Conservation (phyloP, 1,140 invertebrate genomes). For the Drosophila nannoptera region DNA sequence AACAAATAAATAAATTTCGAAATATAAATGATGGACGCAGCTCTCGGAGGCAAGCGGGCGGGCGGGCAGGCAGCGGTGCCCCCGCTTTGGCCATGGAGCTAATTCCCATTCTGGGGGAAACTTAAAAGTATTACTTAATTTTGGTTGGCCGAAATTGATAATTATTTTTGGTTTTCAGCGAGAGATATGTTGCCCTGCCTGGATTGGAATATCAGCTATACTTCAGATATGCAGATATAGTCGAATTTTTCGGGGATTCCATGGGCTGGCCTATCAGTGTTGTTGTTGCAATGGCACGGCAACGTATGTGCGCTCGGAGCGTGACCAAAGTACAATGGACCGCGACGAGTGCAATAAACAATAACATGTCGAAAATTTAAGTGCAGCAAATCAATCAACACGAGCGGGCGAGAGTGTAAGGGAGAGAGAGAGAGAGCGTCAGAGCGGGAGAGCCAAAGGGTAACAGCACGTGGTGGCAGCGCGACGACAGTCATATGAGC, state of each 20-base stretch:
- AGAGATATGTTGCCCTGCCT: too few relatives aligned
- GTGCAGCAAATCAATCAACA: conserved; percentile 35
- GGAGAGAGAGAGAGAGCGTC: neutral
- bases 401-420: conserved; percentile 7
- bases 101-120: neutral
- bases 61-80: too few relatives aligned
- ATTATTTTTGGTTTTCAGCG: too few relatives aligned
- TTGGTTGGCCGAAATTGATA: neutral
- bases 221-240: neutral
- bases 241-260: conserved; percentile 1
- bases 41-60: neutral
- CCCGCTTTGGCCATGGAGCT: neutral
- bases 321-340: conserved; percentile 35
- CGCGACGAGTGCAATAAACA: conserved; percentile 7
- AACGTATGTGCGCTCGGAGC: conserved; percentile 16
- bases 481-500: conserved; percentile 23
- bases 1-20: conserved; percentile 41
- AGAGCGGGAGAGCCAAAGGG: neutral
- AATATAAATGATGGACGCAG: conserved; percentile 20
- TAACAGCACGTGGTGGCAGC: conserved; percentile 22
- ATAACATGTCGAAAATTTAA: conserved; percentile 20
- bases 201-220: too few relatives aligned
- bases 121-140: neutral
- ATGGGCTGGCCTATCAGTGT: conserved; percentile 14
- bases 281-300: conserved; percentile 11